phyloP scores from a whole-genome alignment of 2,888 invertebrate species.

The Priocnemis perturbator region DNA sequence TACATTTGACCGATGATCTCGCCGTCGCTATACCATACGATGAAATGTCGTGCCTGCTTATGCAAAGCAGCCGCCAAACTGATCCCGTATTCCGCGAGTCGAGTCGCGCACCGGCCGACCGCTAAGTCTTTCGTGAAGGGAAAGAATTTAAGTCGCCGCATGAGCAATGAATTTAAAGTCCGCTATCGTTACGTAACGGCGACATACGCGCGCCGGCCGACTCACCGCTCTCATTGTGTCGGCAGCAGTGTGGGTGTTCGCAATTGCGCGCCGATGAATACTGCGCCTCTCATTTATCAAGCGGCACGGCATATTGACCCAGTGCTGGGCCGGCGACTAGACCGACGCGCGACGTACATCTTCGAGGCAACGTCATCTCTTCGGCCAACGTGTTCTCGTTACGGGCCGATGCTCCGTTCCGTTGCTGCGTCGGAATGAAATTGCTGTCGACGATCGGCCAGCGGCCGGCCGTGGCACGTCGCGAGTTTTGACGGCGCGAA shows the following conservation, averaged over 20 bases:
- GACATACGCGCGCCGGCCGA: slow-evolving; percentile 9
- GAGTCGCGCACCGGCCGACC: slow-evolving; percentile 10
- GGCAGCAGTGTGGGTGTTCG: neutral
- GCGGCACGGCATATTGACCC: slow-evolving; percentile 4
- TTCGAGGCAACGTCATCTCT: no score
- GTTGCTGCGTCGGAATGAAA: no score
- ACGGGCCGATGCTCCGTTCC: no score
- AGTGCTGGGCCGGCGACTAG: neutral
- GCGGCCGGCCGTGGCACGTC: no score
- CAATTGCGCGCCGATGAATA: slow-evolving; percentile 7
- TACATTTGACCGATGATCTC: no score
- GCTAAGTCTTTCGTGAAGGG: slow-evolving; percentile 33
- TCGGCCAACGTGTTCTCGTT: no score
- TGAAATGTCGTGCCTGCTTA: slow-evolving; percentile 38
- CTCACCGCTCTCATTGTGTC: slow-evolving; percentile 1
- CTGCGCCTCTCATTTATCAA: slow-evolving; percentile 1
- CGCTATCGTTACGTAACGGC: slow-evolving; percentile 37
- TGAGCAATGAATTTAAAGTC: slow-evolving; percentile 43
- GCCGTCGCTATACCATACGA: no score
- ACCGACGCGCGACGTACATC: no score
- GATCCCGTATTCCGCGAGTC: slow-evolving; percentile 45
- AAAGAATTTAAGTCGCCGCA: slow-evolving; percentile 41
- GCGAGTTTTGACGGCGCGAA: no score
- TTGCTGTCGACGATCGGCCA: no score
- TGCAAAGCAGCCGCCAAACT: slow-evolving; percentile 42